Evolutionary conservation across 2,113 vertebrate genomes (phyloP).

Genomic region (Corapipo altera): DNA sequence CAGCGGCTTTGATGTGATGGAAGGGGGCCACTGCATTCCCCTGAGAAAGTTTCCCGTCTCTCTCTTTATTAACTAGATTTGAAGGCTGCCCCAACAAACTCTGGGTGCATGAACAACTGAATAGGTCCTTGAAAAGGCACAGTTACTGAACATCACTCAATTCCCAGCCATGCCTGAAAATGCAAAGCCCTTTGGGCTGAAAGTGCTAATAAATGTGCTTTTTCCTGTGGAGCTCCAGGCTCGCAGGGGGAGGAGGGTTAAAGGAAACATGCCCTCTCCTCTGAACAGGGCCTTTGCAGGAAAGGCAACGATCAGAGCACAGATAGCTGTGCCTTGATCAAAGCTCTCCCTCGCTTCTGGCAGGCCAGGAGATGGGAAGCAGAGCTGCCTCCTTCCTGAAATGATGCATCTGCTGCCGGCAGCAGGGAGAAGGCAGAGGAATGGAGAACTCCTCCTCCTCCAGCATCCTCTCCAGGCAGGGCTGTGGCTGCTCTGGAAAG

Average conservation of each 20-base stretch:
- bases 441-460: background rate
- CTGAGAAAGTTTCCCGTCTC: background rate
- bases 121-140: background rate
- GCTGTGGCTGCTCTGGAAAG: background rate
- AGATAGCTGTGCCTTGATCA: slow-evolving; percentile 22
- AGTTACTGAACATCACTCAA: background rate
- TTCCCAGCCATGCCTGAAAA: background rate
- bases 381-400: background rate
- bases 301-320: background rate
- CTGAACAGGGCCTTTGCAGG: background rate
- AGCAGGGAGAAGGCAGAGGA: background rate
- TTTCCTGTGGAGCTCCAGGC: background rate
- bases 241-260: background rate
- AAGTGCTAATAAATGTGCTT: background rate
- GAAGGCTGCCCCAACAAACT: background rate
- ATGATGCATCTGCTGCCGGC: background rate
- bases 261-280: background rate
- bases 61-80: background rate
- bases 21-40: background rate
- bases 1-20: slow-evolving; percentile 7
- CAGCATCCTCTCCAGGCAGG: background rate
- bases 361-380: background rate
- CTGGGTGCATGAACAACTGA: background rate
- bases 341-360: slow-evolving; percentile 13
- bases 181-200: background rate